These are phyloP conservation scores for Erinaceus europaeus DNA, from an alignment of 2,113 vertebrate species.

Conservation along the genomic window DNA sequence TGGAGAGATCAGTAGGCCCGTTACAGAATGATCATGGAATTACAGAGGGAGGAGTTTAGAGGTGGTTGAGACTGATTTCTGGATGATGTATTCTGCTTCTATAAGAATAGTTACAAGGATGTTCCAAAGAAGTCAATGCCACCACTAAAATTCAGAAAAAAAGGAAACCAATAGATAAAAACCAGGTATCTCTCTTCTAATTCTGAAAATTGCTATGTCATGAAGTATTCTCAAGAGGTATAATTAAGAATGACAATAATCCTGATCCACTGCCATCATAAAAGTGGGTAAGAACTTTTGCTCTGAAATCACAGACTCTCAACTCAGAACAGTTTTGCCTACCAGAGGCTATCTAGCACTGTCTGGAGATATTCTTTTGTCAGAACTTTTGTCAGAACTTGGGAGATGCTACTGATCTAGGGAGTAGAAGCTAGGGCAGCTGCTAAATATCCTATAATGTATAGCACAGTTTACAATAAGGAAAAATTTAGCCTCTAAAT, in stretches of 20 bases:
- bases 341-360: not conserved
- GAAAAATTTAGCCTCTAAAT: not conserved
- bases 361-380: not conserved
- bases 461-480: too few relatives aligned
- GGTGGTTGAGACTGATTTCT: not conserved
- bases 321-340: not conserved
- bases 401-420: not conserved
- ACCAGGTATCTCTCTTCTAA: not conserved
- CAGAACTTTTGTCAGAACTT: not conserved
- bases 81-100: not conserved
- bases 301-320: not conserved
- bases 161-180: not conserved
- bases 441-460: not conserved
- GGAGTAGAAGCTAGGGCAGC: not conserved
- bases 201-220: not conserved
- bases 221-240: not conserved
- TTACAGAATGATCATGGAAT: not conserved
- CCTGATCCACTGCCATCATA: not conserved
- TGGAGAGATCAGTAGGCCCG: not conserved
- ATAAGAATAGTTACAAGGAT: not conserved
- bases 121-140: not conserved
- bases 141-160: constrained; percentile 9
- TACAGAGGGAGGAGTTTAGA: not conserved
- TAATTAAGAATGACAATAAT: not conserved
- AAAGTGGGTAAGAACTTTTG: not conserved